Evolutionary conservation across 2,113 vertebrate species (phyloP).

Genomic region (Rhinolophus ferrumequinum): DNA sequence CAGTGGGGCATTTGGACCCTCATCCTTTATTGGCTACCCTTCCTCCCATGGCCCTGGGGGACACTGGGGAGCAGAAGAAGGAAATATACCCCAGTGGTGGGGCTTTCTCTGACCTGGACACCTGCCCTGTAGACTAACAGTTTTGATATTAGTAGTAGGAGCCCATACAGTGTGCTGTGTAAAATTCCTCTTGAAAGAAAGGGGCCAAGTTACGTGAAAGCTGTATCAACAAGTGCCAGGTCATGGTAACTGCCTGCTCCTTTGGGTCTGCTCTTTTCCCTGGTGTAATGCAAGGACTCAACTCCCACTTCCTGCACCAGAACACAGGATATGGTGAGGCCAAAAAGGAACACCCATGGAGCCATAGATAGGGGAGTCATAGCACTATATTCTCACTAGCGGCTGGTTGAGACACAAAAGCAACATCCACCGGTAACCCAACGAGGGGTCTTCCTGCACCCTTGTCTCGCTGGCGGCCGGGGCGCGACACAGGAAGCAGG

Average conservation of each 20-base stretch:
- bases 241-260: background rate
- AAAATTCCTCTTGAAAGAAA: background rate
- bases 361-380: too few species aligned
- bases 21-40: background rate
- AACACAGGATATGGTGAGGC: too few species aligned
- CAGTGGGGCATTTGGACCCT: background rate
- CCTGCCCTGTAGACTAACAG: background rate
- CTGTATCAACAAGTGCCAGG: background rate
- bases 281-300: too few species aligned
- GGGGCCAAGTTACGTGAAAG: background rate
- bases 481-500: too few species aligned
- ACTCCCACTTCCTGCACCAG: too few species aligned
- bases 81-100: accelerated
- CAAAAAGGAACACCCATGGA: too few species aligned
- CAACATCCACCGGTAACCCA: too few species aligned
- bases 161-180: background rate
- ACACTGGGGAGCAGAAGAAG: background rate
- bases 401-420: too few species aligned
- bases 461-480: too few species aligned
- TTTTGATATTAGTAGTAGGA: background rate
- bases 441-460: too few species aligned
- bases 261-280: background rate
- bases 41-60: background rate
- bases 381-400: too few species aligned
- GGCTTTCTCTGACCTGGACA: background rate